Base-by-base conservation (phyloP, 1,140 invertebrate genomes). In the Pseudomyrmex flavicornis region DNA sequence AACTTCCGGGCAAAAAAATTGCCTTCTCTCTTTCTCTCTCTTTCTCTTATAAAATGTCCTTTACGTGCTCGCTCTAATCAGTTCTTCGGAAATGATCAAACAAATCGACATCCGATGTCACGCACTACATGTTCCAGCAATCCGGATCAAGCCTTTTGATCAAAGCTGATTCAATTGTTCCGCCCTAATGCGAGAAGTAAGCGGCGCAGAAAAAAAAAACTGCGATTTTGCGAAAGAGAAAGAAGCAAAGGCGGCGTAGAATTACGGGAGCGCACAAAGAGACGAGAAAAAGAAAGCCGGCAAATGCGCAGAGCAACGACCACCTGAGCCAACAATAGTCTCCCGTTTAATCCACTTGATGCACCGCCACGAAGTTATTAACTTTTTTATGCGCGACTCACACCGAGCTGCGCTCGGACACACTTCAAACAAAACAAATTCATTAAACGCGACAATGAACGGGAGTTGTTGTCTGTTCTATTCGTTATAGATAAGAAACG, bases 271-370 rank as follows among this genome's bases (percentile, higher is more conserved):
- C 72, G 82, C 62, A 86, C 84, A 88, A 62, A 56, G 62, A 26
- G 22, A 15, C 48, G 50, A 35, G 48, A 79, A 74, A 70, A 77
- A 76, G 70, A 84, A 69, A 86, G 87, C 56, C 74, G 82, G 26
- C 20, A 62, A 74, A 35, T 35, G 79, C 59, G 44, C 74, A 79
- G 65, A 79, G 65, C 82, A 62, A 76, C 66, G 87, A 85, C 74
- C 88, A 87, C 89, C 85, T 87, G 85, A 90, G 82, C 80, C 80
- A 87, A 89, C 89, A 89, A 68, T 82, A 88, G 80, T 74, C 84
- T 74, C 20, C 46, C 80, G 77, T 87, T 82, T 89, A 84, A 89
- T 89, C 83, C 82, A 50, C 74, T 73, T 73, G 75, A 62, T 85
- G 84, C 84, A 82, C 68, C 74, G 44, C 50, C 59, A 15, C 54